These are phyloP conservation scores for Phaethornis superciliosus DNA, from an alignment of 2,113 vertebrate species.

Conservation along the genomic window DNA sequence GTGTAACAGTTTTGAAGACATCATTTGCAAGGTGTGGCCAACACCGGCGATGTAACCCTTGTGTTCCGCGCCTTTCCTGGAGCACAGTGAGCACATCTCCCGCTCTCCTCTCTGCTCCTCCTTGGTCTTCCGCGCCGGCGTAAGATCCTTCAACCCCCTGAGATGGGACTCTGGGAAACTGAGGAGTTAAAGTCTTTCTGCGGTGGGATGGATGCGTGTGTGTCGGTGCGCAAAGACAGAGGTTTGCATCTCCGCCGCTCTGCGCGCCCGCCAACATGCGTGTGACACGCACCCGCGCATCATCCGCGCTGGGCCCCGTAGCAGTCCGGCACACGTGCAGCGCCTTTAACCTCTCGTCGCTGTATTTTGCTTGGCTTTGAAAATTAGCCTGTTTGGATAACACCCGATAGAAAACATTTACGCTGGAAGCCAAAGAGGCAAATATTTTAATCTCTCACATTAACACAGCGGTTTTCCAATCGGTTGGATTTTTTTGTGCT, in stretches of 20 bases:
- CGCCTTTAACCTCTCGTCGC: not conserved
- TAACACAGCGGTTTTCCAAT: constrained; percentile 52
- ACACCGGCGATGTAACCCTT: not conserved
- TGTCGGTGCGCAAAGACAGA: too few relatives aligned
- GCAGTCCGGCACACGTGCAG: rapidly evolving
- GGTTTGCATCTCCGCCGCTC: not conserved
- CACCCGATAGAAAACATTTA: constrained; percentile 45
- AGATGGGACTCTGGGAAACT: not conserved
- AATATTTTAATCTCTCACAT: constrained; percentile 65
- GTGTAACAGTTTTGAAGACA: not conserved
- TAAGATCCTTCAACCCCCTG: not conserved
- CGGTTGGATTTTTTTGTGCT: constrained; percentile 15
- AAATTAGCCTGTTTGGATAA: constrained; percentile 55
- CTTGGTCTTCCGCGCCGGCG: not conserved
- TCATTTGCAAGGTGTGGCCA: not conserved
- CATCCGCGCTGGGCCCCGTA: not conserved
- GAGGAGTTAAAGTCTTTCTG: rapidly evolving
- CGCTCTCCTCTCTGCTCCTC: not conserved
- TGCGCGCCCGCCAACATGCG: not conserved
- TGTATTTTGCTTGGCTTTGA: constrained; percentile 43
- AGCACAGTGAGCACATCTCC: not conserved
- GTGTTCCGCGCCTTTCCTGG: not conserved
- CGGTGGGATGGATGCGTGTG: not conserved
- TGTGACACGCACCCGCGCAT: not conserved
- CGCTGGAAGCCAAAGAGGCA: constrained; percentile 54